A percentile compares a stretch with the other conserved stretches of the same genome.
phyloP scores from a whole-genome alignment of 1,140 invertebrate species.

The Bombyx mori region DNA sequence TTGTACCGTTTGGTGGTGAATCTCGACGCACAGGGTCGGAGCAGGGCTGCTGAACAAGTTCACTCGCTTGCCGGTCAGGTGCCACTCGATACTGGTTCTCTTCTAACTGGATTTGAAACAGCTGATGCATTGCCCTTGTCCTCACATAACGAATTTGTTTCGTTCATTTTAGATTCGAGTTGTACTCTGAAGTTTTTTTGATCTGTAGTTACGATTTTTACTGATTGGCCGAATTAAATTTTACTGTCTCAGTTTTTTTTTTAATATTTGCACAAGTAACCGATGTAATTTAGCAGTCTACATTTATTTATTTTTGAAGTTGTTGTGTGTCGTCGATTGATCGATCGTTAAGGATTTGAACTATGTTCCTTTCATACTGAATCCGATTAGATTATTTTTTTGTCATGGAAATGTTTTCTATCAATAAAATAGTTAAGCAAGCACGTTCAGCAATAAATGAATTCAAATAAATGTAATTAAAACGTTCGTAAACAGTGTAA shows the following conservation, averaged over 20 bases:
- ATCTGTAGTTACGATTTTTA: background rate
- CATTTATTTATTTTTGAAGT: background rate
- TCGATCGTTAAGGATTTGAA: too few relatives aligned
- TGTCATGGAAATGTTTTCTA: background rate
- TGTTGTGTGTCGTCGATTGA: background rate
- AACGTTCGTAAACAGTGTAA: too few relatives aligned
- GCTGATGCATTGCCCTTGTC: conserved; percentile 42
- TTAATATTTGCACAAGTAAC: background rate
- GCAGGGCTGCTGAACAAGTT: conserved; percentile 59
- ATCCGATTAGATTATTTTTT: background rate
- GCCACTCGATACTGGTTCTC: conserved; percentile 64
- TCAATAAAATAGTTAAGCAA: too few relatives aligned
- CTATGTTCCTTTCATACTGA: too few relatives aligned
- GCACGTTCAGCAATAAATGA: too few relatives aligned
- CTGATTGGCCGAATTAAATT: too few relatives aligned
- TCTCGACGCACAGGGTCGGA: conserved; percentile 31
- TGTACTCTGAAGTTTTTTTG: conserved; percentile 3
- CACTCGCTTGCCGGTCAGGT: conserved; percentile 60
- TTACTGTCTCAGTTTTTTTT: background rate
- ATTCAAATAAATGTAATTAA: too few relatives aligned
- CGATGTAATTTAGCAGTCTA: background rate
- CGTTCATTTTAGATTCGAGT: conserved; percentile 7
- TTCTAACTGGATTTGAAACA: conserved; percentile 66
- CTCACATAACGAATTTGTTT: background rate
- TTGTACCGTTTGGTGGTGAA: conserved; percentile 60